Base-by-base conservation (phyloP, 2,113 vertebrate species). In the Lasiurus borealis region DNA sequence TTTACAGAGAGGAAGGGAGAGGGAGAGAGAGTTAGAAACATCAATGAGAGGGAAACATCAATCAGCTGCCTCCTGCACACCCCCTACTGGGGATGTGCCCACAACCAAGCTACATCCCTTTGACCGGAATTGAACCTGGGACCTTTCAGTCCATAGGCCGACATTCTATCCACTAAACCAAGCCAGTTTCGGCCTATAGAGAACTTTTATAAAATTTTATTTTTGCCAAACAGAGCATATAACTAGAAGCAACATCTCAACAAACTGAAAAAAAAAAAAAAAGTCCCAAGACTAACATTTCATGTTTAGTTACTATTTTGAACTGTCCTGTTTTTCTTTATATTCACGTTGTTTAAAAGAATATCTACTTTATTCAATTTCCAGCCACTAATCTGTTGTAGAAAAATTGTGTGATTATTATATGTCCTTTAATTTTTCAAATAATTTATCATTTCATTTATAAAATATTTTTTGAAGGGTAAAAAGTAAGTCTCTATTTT, bases 371-470 rank as follows among this genome's bases (percentile, higher is more conserved):
- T 84, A 44, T 73, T 85, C n/a, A 71, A 78, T 73, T 73, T 85
- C 23, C 23, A 64, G 23, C 54, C 27, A 80, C 52, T 78, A 29
- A 19, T 73, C 50, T 89, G 15, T 86, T 62, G 14, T 92, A 72
- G 66, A 80, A 88, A 88, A 88, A 66, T 34, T 81, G 9, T 25
- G 68, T 90, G 59, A 72, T 54, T 81, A 50, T 84, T 73, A 44
- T 21, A 48, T 78, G 2, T 77, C 16, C 29, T 95, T 82, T 84
- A 78, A n/a, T 88, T 91, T 87, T 95, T 93, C 16, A 59, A 59
- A 11, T 80, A 15, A 84, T 68, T 76, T 93, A 52, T 76, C n/a
- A 66, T 91, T 93, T 91, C 18, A 80, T 93, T 93, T 87, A 62
- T 14, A 81, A 52, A 71, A 1, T 92, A 68, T 50, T 3, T 80